Base-by-base conservation (phyloP, 2,888 invertebrate species). In the Lepetodrilus schrolli region DNA sequence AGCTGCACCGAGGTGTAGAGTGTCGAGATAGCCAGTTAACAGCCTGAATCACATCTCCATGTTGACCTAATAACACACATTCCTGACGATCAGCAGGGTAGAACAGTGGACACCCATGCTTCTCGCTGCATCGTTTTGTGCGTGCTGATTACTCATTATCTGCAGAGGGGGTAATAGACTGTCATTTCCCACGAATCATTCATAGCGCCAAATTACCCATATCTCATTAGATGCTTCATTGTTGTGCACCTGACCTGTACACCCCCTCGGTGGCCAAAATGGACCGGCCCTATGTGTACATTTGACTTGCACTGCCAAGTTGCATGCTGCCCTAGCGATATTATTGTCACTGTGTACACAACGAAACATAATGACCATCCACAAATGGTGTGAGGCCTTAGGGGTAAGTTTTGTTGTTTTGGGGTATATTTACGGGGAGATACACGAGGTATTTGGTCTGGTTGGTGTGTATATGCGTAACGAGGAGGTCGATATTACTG, bases 191-290 rank as follows among this genome's bases (percentile, higher is more conserved):
- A n/a, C n/a, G n/a, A n/a, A n/a, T 58, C 58, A 58, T 58, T 34
- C 26, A 30, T 58, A 13, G 34, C 58, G 58, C 58, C 58, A 26
- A 58, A 58, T 58, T 58, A 34, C 34, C 58, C 34, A 8, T 23
- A 30, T 47, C 43, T 68, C 38, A 68, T 68, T 68, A 68, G n/a
- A 47, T 47, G 20, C 68, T 30, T 21, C 68, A 68, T 68, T 68
- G 68, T 68, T 47, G 47, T 47, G 68, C 68, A 68, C 47, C 68
- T 68, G 68, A 68, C 68, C 68, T 47, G 26, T n/a, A n/a, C n/a
- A 13, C 68, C 23, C 68, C 68, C 68, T 47, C 30, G 26, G 26
- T 47, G 13, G 26, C 8, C n/a, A 21, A 43, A 68, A 23, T 68
- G 68, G 68, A 68, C 68, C 26, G 20, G 47, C 30, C 68, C 68